phyloP scores from a whole-genome alignment of 2,888 invertebrate species.

The Palloptera scutellata region DNA sequence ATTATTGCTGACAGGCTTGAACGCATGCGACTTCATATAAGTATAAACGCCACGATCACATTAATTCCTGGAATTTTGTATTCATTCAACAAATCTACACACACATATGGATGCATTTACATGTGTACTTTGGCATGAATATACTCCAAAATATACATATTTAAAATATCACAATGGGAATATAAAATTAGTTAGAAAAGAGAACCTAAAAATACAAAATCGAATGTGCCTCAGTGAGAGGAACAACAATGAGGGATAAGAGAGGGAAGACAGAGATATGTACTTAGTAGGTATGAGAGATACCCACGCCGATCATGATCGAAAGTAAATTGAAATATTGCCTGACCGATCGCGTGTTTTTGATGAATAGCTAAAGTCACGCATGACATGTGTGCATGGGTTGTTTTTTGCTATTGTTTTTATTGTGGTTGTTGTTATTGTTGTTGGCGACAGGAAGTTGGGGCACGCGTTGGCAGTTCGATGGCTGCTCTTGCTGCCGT shows the following conservation, averaged over 20 bases:
- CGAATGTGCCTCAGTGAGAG: too few relatives aligned
- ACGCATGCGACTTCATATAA: too few relatives aligned
- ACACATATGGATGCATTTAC: constrained; percentile 12
- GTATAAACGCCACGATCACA: constrained; percentile 22
- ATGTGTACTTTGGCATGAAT: constrained; percentile 10
- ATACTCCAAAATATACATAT: background rate
- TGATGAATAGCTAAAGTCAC: constrained; percentile 33
- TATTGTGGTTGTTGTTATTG: background rate
- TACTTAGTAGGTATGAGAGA: background rate
- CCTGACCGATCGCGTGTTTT: constrained; percentile 16
- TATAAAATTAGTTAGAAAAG: too few relatives aligned
- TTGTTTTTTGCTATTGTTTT: too few relatives aligned
- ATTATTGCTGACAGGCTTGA: too few relatives aligned
- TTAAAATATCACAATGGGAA: background rate
- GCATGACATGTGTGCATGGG: constrained; percentile 25
- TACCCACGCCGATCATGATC: background rate
- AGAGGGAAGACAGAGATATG: background rate
- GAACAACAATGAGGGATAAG: background rate
- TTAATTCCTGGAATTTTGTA: constrained; percentile 20
- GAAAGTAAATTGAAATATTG: constrained; percentile 26
- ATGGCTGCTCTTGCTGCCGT: background rate
- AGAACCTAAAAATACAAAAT: too few relatives aligned
- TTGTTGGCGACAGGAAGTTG: constrained; percentile 18
- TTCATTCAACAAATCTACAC: constrained; percentile 12
- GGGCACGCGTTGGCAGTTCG: constrained; percentile 25